A percentile compares a stretch with the other conserved stretches of the same genome.
phyloP scores from a whole-genome alignment of 2,797 vertebrate genomes.

The Spinus olivaceus region DNA sequence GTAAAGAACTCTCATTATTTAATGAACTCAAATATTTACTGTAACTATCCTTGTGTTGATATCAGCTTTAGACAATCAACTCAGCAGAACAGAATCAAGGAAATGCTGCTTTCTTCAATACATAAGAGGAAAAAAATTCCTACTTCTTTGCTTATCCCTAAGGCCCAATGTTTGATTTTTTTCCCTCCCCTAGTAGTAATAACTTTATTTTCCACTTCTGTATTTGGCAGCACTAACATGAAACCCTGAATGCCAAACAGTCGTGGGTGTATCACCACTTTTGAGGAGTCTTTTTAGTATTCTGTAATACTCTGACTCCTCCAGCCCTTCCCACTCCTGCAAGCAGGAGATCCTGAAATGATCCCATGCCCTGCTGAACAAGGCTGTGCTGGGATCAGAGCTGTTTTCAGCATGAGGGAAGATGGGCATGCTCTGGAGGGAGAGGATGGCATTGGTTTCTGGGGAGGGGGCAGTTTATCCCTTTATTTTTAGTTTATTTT shows the following conservation, averaged over 20 bases:
- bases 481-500: constrained; percentile 63
- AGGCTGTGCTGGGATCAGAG: neutral
- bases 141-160: neutral
- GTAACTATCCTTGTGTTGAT: constrained; percentile 9
- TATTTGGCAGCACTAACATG: neutral
- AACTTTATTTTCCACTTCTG: neutral
- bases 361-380: neutral
- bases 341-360: neutral
- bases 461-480: constrained; percentile 60
- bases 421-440: neutral
- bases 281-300: neutral
- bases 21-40: constrained; percentile 15
- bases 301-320: neutral
- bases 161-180: neutral
- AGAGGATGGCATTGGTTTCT: constrained; percentile 1
- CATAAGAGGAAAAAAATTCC: neutral
- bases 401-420: neutral
- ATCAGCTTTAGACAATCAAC: constrained; percentile 72
- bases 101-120: constrained; percentile 50
- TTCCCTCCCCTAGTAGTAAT: neutral
- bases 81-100: constrained; percentile 44
- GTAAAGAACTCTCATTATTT: neutral
- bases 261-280: neutral
- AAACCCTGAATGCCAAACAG: neutral
- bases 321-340: constrained; percentile 16